Evolutionary conservation across 2,888 invertebrate genomes (phyloP), one percentile per base, ranked within the genome.

Genomic region (Heterodera filipjevi): DNA sequence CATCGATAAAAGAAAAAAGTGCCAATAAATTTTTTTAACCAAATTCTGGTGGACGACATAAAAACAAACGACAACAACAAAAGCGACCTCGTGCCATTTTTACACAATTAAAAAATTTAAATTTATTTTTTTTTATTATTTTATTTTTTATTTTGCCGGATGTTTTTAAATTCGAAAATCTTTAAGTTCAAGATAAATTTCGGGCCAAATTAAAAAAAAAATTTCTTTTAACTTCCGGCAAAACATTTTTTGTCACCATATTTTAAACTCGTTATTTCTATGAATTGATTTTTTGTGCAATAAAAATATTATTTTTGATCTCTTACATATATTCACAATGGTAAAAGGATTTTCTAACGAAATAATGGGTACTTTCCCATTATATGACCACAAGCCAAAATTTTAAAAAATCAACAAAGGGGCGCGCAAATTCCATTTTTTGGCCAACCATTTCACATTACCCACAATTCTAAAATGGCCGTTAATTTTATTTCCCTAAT

Each of bases 31-130:
- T 53, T 53, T 5, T 53, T 16, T 53, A 14, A 22, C 53, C 16
- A 16, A 59, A 49, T 49, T 44, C 12, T 12, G 44, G 44, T 12
- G 19, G 53, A 16, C 16, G 5, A 53, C 16, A 53, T 22, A 14
- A 53, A 53, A 53, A 53, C 53, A 53, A 6, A 49, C 22, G 3
- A 59, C 22, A 22, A 59, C 59, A 59, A 59, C 46, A 59, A 27
- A 59, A 39, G 27, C n/a, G 59, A 59, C 59, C 59, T 59, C 59
- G 59, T 59, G 59, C 59, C 59, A 59, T 59, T 59, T 27, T n/a
- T 59, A 6, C 3, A 19, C 22, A 19, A 59, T n/a, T 59, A 6
- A 39, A 39, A 39, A 6, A 6, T 39, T 39, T 39, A 39, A 39
- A 39, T 39, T 39, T n/a, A n/a, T n/a, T n/a, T 46, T 16, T 46